These are phyloP conservation scores for Lottia scabra DNA, from an alignment of 2,888 invertebrate genomes.

Conservation along the genomic window DNA sequence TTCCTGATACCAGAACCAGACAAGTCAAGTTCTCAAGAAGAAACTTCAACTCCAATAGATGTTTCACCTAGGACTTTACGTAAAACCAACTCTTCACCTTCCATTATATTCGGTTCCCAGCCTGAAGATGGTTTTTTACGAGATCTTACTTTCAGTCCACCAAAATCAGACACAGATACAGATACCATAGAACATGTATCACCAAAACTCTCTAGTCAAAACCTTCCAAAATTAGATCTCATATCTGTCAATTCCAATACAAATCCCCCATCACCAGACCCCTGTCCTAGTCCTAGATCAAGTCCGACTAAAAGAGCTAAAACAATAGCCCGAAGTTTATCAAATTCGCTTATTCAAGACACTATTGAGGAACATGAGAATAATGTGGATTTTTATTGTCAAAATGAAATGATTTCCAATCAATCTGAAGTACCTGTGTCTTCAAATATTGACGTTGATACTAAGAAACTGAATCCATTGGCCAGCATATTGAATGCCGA, in stretches of 20 bases:
- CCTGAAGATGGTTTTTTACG: slow-evolving; percentile 7
- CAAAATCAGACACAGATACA: not conserved
- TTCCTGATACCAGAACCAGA: not conserved
- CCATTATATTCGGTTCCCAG: slow-evolving; percentile 41
- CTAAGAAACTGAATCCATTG: not conserved
- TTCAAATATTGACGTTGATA: not conserved
- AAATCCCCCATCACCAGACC: not conserved
- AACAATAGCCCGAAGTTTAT: not conserved
- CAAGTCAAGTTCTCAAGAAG: not conserved
- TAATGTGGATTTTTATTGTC: not conserved
- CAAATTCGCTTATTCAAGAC: not conserved
- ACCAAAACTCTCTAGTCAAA: not conserved
- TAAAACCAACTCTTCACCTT: slow-evolving; percentile 53
- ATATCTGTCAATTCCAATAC: not conserved
- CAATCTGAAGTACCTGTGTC: not conserved
- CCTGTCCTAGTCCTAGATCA: not conserved
- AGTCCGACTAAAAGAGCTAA: not conserved
- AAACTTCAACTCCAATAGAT: not conserved
- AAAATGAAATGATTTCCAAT: not conserved
- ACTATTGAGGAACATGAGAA: not conserved
- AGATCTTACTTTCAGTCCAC: not conserved
- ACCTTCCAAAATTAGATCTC: not conserved
- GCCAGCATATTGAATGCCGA: not conserved
- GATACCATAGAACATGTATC: not conserved
- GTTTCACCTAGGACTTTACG: slow-evolving; percentile 21